phyloP scores from a whole-genome alignment of 2,888 invertebrate genomes.

The Crioceris asparagi region DNA sequence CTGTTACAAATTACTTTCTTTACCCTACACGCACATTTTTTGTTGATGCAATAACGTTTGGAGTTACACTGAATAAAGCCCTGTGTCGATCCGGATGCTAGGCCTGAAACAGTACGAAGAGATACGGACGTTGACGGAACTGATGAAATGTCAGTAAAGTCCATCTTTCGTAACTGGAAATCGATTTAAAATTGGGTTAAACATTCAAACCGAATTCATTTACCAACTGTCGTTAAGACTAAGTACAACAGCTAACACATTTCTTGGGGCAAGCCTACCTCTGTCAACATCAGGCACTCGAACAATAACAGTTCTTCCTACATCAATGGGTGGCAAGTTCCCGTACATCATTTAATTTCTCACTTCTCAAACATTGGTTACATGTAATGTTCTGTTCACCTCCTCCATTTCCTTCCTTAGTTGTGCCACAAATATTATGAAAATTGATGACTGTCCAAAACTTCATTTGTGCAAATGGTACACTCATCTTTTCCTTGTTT shows the following conservation, averaged over 20 bases:
- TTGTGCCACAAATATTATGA: slow-evolving; percentile 3
- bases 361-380: too few relatives aligned
- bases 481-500: slow-evolving; percentile 3
- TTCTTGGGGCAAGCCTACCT: slow-evolving; percentile 8
- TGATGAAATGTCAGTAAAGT: slow-evolving; percentile 8
- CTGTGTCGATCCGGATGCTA: slow-evolving; percentile 9
- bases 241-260: slow-evolving; percentile 9
- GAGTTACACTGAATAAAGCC: slow-evolving; percentile 5
- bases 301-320: slow-evolving; percentile 7
- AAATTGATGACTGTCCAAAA: slow-evolving; percentile 8
- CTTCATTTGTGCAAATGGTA: slow-evolving; percentile 9
- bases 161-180: slow-evolving; percentile 8
- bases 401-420: slow-evolving; percentile 4
- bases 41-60: slow-evolving; percentile 6
- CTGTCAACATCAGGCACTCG: slow-evolving; percentile 7
- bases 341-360: too few relatives aligned
- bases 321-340: too few relatives aligned
- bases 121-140: slow-evolving; percentile 7
- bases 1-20: too few relatives aligned
- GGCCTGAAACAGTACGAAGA: slow-evolving; percentile 4
- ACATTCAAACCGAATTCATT: slow-evolving; percentile 1
- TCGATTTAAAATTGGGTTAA: slow-evolving; percentile 5
- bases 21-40: slow-evolving; percentile 5
- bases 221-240: slow-evolving; percentile 8
- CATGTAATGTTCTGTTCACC: not conserved